Conservation (phyloP, 2,797 vertebrate genomes). For the Hipposideros larvatus region DNA sequence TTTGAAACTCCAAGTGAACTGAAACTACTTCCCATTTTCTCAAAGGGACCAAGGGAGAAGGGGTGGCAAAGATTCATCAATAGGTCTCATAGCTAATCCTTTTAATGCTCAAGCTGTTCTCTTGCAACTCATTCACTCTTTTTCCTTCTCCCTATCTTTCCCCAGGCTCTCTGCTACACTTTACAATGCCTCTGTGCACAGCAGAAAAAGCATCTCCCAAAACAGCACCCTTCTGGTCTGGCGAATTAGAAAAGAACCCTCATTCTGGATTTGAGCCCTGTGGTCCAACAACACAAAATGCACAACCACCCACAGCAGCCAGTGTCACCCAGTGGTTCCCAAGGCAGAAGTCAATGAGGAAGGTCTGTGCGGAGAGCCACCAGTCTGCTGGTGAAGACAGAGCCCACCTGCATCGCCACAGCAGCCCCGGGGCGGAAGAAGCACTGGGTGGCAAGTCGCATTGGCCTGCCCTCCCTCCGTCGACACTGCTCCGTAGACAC, state of each 20-base stretch:
- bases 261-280: background rate
- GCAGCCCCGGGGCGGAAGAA: background rate
- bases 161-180: background rate
- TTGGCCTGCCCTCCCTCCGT: background rate
- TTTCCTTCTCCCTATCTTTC: background rate
- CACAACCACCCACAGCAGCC: background rate
- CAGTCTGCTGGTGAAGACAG: background rate
- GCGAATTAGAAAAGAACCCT: background rate
- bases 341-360: background rate
- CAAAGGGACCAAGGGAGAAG: background rate
- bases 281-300: background rate
- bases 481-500: background rate
- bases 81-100: background rate
- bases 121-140: background rate
- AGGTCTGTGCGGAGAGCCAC: background rate
- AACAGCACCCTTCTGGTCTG: background rate
- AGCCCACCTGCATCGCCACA: rapidly evolving
- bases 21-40: constrained; percentile 4
- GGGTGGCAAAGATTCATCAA: background rate
- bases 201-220: background rate
- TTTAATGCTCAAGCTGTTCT: background rate
- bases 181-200: background rate
- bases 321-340: background rate
- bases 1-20: background rate
- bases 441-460: background rate